A percentile compares a stretch with the other conserved stretches of the same genome.
These are phyloP conservation scores for Pipistrellus pygmaeus DNA, from an alignment of 2,797 vertebrate genomes.

Conservation along the genomic window DNA sequence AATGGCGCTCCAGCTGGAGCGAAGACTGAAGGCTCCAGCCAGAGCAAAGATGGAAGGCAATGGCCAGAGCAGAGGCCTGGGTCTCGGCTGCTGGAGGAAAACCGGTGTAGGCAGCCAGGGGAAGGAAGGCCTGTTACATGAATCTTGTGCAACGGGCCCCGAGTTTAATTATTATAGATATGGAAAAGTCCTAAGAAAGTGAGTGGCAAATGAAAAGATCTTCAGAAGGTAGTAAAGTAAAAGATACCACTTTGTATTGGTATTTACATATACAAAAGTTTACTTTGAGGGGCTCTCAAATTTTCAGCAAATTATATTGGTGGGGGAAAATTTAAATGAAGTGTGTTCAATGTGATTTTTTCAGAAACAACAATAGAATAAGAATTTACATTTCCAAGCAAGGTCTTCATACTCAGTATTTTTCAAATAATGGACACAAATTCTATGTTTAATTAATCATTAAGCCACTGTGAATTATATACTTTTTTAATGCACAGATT, in stretches of 20 bases:
- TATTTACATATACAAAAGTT: slow-evolving; percentile 1
- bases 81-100: too few relatives aligned
- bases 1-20: too few relatives aligned
- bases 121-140: too few relatives aligned
- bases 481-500: neutral
- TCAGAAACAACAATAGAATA: neutral
- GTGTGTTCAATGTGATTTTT: neutral
- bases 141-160: too few relatives aligned
- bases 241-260: neutral
- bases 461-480: neutral
- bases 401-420: neutral
- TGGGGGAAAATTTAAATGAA: neutral
- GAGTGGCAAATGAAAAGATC: neutral
- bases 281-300: neutral
- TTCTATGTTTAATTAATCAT: neutral
- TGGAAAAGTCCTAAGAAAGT: neutral
- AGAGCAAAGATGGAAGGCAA: too few relatives aligned
- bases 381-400: slow-evolving; percentile 33
- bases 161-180: too few relatives aligned
- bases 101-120: too few relatives aligned
- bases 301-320: neutral
- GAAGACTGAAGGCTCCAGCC: too few relatives aligned
- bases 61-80: too few relatives aligned
- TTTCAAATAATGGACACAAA: slow-evolving; percentile 18
- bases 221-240: neutral